phyloP scores from a whole-genome alignment of 2,113 vertebrate genomes.

The Ameiurus melas region DNA sequence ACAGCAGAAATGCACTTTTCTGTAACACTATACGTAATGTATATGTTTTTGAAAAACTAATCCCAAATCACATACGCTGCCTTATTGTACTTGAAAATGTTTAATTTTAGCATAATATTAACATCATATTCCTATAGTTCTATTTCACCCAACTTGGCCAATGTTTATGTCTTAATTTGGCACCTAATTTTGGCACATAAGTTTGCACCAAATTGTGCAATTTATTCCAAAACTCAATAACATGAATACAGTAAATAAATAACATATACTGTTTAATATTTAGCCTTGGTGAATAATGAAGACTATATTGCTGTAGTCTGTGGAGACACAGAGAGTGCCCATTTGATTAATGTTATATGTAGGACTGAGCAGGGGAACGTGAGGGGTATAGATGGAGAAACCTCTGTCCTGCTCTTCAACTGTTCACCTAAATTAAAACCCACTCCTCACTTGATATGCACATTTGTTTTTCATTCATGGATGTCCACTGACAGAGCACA shows the following conservation, averaged over 20 bases:
- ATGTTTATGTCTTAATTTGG: background rate
- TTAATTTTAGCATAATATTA: background rate
- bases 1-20: background rate
- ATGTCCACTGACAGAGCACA: background rate
- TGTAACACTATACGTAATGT: background rate
- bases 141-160: background rate
- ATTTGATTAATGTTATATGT: constrained; percentile 28
- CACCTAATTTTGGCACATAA: background rate
- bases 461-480: constrained; percentile 49
- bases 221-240: background rate
- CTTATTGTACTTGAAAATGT: background rate
- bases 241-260: constrained; percentile 2
- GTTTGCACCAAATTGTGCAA: background rate
- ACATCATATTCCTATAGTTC: background rate
- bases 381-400: constrained; percentile 42
- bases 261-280: background rate
- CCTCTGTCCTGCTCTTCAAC: constrained; percentile 44
- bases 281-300: constrained; percentile 9
- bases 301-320: background rate
- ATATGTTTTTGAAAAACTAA: background rate
- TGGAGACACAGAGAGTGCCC: constrained; percentile 3
- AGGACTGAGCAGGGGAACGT: constrained; percentile 30
- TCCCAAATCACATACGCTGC: background rate
- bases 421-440: constrained; percentile 41
- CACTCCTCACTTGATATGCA: constrained; percentile 33